Evolutionary conservation across 2,888 invertebrate genomes (phyloP).

Genomic region (Tenthredo notha): DNA sequence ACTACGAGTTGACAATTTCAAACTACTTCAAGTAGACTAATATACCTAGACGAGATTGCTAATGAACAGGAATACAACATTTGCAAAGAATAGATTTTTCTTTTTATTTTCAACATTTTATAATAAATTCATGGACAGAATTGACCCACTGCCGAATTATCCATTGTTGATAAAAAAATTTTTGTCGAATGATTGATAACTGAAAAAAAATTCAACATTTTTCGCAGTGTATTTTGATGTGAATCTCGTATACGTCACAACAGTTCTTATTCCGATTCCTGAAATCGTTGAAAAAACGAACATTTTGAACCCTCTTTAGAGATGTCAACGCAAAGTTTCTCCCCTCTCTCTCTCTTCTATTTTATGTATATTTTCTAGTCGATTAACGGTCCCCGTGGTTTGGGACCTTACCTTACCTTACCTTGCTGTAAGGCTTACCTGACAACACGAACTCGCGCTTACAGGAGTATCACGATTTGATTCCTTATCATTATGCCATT

Average conservation of each 20-base stretch:
- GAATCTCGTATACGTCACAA: too few species aligned
- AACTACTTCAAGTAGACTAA: conserved; percentile 2
- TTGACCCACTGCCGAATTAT: neutral
- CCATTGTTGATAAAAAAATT: neutral
- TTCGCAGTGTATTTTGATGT: too few species aligned
- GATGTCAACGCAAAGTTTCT: neutral
- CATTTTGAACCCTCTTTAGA: neutral
- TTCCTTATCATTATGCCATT: conserved; percentile 52
- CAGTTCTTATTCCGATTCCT: neutral
- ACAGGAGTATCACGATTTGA: conserved; percentile 44
- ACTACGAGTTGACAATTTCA: conserved; percentile 1
- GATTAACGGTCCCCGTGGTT: conserved; percentile 14
- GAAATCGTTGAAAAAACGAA: neutral
- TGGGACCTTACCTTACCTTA: neutral
- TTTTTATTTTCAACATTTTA: too few species aligned
- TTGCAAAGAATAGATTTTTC: neutral
- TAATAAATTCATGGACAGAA: too few species aligned
- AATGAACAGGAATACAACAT: neutral
- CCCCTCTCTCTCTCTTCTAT: neutral
- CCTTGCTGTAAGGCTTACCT: neutral
- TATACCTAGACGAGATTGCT: conserved; percentile 5
- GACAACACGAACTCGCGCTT: conserved; percentile 22
- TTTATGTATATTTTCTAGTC: neutral
- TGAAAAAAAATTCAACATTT: neutral
- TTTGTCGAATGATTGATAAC: neutral